Conservation (phyloP, 2,888 invertebrate species). For the Cryptocheilus praepositus region DNA sequence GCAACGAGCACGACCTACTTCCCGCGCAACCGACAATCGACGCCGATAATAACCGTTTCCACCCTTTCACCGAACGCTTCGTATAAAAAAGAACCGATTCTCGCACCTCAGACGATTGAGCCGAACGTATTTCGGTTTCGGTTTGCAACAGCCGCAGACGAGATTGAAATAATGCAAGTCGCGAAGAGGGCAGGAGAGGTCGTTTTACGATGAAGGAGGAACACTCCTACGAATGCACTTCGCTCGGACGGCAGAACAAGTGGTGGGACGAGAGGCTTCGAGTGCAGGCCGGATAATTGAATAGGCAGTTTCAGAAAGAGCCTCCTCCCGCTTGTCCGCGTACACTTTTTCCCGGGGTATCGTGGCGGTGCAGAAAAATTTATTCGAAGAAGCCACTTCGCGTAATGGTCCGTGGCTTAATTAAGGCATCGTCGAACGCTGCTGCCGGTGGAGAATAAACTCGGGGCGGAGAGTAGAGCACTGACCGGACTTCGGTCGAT, state of each 20-base stretch:
- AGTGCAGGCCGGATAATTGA: conserved; percentile 49
- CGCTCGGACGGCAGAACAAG: conserved; percentile 30
- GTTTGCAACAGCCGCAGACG: not conserved
- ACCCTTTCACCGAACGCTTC: no score
- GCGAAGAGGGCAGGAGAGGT: conserved; percentile 35
- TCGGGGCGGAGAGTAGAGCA: no score
- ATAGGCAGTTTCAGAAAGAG: conserved; percentile 38
- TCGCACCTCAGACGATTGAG: no score
- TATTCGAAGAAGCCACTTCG: conserved; percentile 22
- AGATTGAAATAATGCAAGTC: conserved; percentile 21
- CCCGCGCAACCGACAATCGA: no score
- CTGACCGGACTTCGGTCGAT: no score
- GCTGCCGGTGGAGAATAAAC: not conserved
- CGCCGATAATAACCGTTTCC: no score
- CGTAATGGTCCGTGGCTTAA: not conserved
- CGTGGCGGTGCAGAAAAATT: conserved; percentile 14
- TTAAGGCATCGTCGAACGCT: not conserved
- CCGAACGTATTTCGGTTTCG: no score
- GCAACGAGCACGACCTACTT: no score
- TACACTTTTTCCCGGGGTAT: not conserved
- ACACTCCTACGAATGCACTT: conserved; percentile 34
- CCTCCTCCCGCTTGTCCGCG: not conserved
- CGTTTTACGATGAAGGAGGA: conserved; percentile 35
- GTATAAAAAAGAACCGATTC: no score
- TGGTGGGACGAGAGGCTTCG: conserved; percentile 43